Percentiles rank a stretch among this genome's conserved stretches.
Conservation (phyloP, 2,888 invertebrate genomes). For the Leistus spinibarbis region DNA sequence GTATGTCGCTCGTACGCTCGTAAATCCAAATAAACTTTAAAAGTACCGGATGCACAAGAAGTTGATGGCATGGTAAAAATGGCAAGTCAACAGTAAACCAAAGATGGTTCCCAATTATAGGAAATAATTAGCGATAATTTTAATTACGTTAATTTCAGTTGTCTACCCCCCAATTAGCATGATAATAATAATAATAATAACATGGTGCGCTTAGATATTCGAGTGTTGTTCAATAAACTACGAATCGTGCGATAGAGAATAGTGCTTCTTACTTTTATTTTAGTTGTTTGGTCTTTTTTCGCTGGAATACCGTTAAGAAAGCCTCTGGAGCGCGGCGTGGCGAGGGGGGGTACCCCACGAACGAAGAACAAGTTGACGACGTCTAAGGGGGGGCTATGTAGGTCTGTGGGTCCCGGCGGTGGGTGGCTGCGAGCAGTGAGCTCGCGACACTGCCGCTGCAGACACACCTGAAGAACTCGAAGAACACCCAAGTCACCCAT, state of each 20-base stretch:
- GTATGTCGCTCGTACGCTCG: no score
- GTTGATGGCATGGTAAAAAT: neutral
- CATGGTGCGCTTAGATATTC: neutral
- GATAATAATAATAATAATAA: no score
- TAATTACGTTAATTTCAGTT: neutral
- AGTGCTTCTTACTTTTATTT: neutral
- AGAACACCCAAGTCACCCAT: neutral
- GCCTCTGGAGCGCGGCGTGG: no score
- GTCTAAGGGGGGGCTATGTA: slow-evolving; percentile 14
- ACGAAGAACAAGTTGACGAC: neutral
- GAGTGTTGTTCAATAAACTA: neutral
- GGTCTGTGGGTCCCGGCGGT: slow-evolving; percentile 35
- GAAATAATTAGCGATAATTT: neutral
- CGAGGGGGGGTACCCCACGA: neutral
- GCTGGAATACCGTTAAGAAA: neutral
- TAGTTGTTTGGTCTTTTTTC: neutral
- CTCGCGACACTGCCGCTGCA: slow-evolving; percentile 29
- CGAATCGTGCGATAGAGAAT: neutral
- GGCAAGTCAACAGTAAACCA: neutral
- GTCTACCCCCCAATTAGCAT: neutral
- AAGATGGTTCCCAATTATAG: neutral
- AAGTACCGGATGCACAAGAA: no score
- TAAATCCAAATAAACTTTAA: no score
- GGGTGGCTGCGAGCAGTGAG: slow-evolving; percentile 32
- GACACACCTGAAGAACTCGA: neutral